These are phyloP conservation scores for Sporophila hypoxantha DNA, from an alignment of 2,113 vertebrate genomes.

Conservation along the genomic window DNA sequence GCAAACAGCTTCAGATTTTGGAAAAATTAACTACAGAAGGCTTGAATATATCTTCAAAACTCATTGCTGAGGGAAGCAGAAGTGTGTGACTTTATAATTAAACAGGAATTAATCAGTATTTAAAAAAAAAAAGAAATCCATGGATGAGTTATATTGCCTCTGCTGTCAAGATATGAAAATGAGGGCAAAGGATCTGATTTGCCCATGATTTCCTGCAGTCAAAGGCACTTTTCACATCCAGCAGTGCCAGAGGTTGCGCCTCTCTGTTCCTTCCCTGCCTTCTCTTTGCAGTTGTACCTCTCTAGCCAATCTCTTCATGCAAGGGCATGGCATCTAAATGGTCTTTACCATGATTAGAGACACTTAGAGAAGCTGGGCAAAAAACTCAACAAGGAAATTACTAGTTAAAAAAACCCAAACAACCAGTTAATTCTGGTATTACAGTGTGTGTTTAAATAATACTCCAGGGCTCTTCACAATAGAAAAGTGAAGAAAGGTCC, in stretches of 20 bases:
- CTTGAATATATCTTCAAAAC: neutral
- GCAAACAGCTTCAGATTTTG: neutral
- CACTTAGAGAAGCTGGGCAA: neutral
- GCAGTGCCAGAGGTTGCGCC: neutral
- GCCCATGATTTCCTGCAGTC: neutral
- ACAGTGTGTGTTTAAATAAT: neutral
- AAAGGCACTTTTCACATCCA: neutral
- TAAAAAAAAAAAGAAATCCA: neutral
- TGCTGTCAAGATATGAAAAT: neutral
- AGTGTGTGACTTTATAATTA: neutral
- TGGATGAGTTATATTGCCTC: neutral
- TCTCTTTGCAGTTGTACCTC: neutral
- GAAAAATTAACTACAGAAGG: neutral
- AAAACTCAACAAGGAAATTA: neutral
- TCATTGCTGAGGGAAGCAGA: neutral
- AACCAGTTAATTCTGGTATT: neutral
- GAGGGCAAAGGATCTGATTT: neutral
- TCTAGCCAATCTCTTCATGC: neutral
- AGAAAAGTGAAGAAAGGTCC: neutral
- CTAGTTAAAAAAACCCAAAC: neutral
- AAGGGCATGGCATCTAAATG: neutral
- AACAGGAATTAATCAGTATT: neutral
- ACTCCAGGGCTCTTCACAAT: neutral
- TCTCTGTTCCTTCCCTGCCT: neutral
- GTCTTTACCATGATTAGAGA: neutral